phyloP scores from a whole-genome alignment of 2,113 vertebrate genomes.

The Dryoscopus gambensis region DNA sequence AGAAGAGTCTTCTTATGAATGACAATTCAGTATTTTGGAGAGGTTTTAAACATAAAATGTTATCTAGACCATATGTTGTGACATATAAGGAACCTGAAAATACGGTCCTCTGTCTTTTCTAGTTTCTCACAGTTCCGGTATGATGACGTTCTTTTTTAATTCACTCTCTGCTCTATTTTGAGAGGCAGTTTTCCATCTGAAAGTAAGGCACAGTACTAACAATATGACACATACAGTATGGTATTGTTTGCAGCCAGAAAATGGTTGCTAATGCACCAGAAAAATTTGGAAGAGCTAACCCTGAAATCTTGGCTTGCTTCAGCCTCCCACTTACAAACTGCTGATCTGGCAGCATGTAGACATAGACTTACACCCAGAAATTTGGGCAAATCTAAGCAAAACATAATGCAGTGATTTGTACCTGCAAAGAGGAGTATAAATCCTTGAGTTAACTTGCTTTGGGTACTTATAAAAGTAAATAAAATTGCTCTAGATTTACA shows the following conservation, averaged over 20 bases:
- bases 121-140: slow-evolving; percentile 7
- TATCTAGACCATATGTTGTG: slow-evolving; percentile 15
- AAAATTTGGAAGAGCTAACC: neutral
- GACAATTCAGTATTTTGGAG: neutral
- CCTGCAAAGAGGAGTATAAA: neutral
- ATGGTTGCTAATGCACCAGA: neutral
- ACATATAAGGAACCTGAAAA: slow-evolving; percentile 16
- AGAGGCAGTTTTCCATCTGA: slow-evolving; percentile 13
- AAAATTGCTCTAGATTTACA: neutral
- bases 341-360: neutral
- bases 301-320: neutral
- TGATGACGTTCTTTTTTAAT: neutral
- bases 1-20: slow-evolving; percentile 22
- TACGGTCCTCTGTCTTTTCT: slow-evolving; percentile 46
- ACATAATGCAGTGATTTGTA: neutral
- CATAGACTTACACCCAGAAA: neutral
- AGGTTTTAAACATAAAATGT: neutral
- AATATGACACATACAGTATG: neutral
- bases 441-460: neutral
- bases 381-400: neutral
- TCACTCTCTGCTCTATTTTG: neutral
- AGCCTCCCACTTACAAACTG: slow-evolving; percentile 22
- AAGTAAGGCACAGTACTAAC: slow-evolving; percentile 2
- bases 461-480: neutral
- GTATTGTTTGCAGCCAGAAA: neutral